Evolutionary conservation across 2,888 invertebrate species (phyloP).

Genomic region (Unio pictorum): DNA sequence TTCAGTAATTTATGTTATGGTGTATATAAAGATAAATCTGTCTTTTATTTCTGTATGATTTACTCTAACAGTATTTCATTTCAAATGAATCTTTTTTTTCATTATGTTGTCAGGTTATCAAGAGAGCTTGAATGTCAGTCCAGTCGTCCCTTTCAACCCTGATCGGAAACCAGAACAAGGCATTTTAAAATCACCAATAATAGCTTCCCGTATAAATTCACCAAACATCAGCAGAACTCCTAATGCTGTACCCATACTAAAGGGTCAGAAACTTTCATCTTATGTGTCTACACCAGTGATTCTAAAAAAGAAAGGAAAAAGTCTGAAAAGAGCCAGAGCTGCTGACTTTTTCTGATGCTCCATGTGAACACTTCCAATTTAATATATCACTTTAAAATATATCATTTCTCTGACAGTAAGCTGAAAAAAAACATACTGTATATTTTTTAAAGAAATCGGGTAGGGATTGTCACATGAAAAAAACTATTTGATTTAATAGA

Average conservation of each 20-base stretch:
- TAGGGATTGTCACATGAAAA: too few relatives aligned
- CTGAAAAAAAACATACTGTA: too few relatives aligned
- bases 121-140: constrained; percentile 43
- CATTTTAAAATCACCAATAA: constrained; percentile 43
- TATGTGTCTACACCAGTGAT: constrained; percentile 1
- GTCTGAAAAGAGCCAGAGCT: constrained; percentile 7
- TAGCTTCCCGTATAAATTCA: constrained; percentile 4
- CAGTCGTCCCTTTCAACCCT: constrained; percentile 41
- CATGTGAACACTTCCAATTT: too few relatives aligned
- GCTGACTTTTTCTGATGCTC: constrained; percentile 19
- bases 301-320: background rate
- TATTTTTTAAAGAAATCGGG: too few relatives aligned
- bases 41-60: background rate
- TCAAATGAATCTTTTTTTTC: background rate
- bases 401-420: too few relatives aligned
- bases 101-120: constrained; percentile 43
- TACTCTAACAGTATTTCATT: background rate
- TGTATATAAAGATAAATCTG: too few relatives aligned
- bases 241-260: background rate
- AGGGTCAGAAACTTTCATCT: background rate
- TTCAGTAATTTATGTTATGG: too few relatives aligned
- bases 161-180: constrained; percentile 45
- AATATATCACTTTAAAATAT: too few relatives aligned
- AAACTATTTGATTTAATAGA: too few relatives aligned
- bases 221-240: background rate